These are phyloP conservation scores for Acronicta alni DNA, from an alignment of 2,888 invertebrate genomes.

Conservation along the genomic window DNA sequence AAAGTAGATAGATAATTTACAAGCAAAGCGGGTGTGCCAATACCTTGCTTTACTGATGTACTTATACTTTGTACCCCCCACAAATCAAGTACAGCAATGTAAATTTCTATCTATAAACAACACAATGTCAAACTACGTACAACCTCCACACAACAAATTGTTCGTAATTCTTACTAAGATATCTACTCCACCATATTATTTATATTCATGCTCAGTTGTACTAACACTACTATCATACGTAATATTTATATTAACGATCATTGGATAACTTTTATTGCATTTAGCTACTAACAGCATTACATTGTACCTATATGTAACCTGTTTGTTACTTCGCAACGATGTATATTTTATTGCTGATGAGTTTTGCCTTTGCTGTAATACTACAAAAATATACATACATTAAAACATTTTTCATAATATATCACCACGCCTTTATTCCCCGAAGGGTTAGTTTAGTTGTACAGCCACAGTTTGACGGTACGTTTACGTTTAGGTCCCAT, in stretches of 20 bases:
- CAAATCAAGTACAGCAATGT: not conserved
- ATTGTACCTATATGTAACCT: constrained; percentile 36
- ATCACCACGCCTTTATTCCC: no score
- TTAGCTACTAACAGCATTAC: constrained; percentile 49
- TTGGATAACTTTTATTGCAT: constrained; percentile 49
- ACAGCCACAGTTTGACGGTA: no score
- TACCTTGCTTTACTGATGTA: no score
- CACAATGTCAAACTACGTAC: not conserved
- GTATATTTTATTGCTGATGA: constrained; percentile 25
- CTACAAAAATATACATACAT: no score
- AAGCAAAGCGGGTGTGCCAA: no score
- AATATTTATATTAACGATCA: constrained; percentile 45
- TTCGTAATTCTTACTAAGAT: constrained; percentile 11
- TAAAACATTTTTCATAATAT: no score
- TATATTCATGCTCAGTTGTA: constrained; percentile 21
- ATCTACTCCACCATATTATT: constrained; percentile 28
- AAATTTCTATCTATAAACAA: constrained; percentile 1
- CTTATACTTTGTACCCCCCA: no score
- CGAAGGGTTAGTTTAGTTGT: no score
- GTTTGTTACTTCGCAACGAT: constrained; percentile 29
- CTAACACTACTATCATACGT: constrained; percentile 17
- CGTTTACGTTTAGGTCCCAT: no score
- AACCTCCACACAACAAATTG: constrained; percentile 10
- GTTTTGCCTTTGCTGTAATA: not conserved
- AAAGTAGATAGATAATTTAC: no score